Evolutionary conservation across 1,140 invertebrate genomes (phyloP), one percentile per base, ranked within the genome.

Genomic region (Drosophila sulfurigaster): DNA sequence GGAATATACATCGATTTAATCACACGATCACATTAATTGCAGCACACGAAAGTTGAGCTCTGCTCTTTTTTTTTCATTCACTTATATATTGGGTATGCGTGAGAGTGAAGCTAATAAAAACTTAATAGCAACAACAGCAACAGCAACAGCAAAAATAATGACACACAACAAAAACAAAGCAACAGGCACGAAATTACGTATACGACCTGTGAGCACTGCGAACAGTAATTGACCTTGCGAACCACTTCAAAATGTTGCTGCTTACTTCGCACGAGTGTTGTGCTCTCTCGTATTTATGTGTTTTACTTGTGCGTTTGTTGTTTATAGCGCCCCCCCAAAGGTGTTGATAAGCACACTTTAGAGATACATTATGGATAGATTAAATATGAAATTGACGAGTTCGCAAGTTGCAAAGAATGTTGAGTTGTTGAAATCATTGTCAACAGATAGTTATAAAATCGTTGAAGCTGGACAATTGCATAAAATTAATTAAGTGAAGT

Each of bases 211-310:
- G 57, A 51, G 74, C 68, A 60, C 28, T 35, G 46, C 38, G 65
- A 38, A 48, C 57, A 65, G 60, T 71, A 78, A 78, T 75, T 78
- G 76, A 78, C 76, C 76, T 78, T 78, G 76, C 72, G 25, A 38
- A 20, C 13, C 67, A 75, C 58, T 75, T 75, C 64, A 67, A 68
- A 48, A 60, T 67, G 62, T 48, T 32, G 32, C 51, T 51, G 63
- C 38, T 66, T 58, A 63, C 64, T 66, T 62, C 15, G 35, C 13
- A 35, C 30, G 51, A 46, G n/a, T 64, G 30, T 72, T 69, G 13
- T 38, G 30, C 7, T 32, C 41, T 54, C 43, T 56, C 52, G n/a
- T 16, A 43, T 49, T 38, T 70, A n/a, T 57, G 45, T 62, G 32
- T 63, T 25, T 56, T 62, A 68, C 16, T 62, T 62, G 43, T 57